Conservation (phyloP, 2,888 invertebrate genomes). For the Drosophila merina region DNA sequence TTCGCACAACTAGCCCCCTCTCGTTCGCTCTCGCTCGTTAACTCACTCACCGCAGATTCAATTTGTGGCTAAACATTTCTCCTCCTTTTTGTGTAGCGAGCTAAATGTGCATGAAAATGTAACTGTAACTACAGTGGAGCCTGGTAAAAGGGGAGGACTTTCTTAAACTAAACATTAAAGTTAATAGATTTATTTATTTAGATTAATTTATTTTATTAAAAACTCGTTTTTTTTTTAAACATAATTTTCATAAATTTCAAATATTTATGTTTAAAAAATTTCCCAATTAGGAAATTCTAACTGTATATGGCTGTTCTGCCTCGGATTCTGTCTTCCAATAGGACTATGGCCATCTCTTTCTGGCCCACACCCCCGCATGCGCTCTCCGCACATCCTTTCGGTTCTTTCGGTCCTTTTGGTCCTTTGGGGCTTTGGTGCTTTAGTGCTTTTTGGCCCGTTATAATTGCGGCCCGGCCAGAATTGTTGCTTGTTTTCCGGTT, state of each 20-base stretch:
- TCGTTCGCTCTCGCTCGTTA: constrained; percentile 49
- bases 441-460: constrained; percentile 50
- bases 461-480: constrained; percentile 60
- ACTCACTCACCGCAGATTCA: constrained; percentile 70
- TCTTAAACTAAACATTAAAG: neutral
- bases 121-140: constrained; percentile 52
- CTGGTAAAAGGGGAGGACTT: neutral
- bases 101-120: constrained; percentile 81
- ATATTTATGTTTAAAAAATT: neutral
- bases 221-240: neutral
- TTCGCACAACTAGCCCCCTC: neutral
- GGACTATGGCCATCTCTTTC: constrained; percentile 56
- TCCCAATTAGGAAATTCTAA: too few relatives aligned
- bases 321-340: constrained; percentile 11
- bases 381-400: constrained; percentile 19
- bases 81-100: constrained; percentile 71
- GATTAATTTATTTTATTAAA: neutral
- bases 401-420: constrained; percentile 2
- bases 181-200: neutral
- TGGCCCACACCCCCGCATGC: constrained; percentile 36
- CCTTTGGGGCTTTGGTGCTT: constrained; percentile 29
- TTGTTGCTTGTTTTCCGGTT: constrained; percentile 83
- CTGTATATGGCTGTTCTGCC: constrained; percentile 24
- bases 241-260: neutral
- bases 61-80: constrained; percentile 75